A percentile compares a stretch with the other conserved stretches of the same genome.
phyloP scores from a whole-genome alignment of 2,888 invertebrate species.

The Phengaris alcon region DNA sequence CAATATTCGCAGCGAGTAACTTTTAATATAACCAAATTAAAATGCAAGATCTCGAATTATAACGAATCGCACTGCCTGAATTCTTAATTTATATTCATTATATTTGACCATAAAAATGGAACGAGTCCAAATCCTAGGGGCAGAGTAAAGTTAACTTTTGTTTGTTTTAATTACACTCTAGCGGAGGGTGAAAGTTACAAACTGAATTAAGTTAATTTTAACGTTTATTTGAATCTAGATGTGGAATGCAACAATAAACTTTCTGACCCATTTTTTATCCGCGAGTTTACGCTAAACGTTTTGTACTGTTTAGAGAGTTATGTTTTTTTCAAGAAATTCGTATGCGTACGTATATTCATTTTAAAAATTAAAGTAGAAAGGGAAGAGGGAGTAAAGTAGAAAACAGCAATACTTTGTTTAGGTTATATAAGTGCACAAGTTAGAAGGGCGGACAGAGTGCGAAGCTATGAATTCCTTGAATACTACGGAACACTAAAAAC shows the following conservation, averaged over 20 bases:
- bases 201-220: slow-evolving; percentile 74
- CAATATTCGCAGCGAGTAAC: not conserved
- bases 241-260: slow-evolving; percentile 42
- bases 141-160: slow-evolving; percentile 65
- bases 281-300: slow-evolving; percentile 37
- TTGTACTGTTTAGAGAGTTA: slow-evolving; percentile 1
- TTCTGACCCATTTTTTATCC: slow-evolving; percentile 20
- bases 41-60: slow-evolving; percentile 27
- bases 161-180: slow-evolving; percentile 68
- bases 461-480: no score
- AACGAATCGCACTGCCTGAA: slow-evolving; percentile 22
- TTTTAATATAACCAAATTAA: slow-evolving; percentile 27
- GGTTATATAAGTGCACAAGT: no score
- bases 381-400: no score
- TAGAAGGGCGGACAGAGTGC: no score
- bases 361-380: no score
- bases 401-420: no score
- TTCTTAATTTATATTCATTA: slow-evolving; percentile 38
- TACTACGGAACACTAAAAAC: no score
- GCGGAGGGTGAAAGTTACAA: slow-evolving; percentile 60
- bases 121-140: slow-evolving; percentile 58
- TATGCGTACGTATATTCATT: no score
- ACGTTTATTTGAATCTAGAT: slow-evolving; percentile 51
- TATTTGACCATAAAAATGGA: slow-evolving; percentile 44
- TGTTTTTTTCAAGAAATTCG: no score